Evolutionary conservation across 1,140 invertebrate genomes (phyloP).

Genomic region (Akabosia matsudoensis): DNA sequence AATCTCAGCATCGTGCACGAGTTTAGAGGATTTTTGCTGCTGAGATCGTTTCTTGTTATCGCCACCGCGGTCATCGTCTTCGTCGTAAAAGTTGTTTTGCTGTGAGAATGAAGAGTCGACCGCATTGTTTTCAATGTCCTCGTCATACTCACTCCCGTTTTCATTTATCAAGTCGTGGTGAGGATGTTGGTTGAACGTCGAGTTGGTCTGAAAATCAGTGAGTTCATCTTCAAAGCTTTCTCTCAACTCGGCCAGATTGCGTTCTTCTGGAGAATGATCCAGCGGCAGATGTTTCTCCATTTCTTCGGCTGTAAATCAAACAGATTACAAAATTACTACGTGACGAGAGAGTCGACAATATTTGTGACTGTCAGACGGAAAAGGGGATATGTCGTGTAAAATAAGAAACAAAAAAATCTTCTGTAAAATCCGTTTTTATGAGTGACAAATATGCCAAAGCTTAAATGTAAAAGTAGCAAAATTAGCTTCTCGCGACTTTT

Average conservation of each 20-base stretch:
- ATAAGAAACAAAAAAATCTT: too few species aligned
- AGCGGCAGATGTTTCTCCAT: neutral
- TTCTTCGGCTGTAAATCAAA: neutral
- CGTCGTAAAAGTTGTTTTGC: neutral
- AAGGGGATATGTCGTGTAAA: too few species aligned
- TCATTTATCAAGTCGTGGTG: neutral
- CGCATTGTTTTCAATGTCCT: neutral
- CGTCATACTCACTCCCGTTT: neutral
- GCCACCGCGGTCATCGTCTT: neutral
- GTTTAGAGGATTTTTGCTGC: neutral
- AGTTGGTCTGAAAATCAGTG: neutral
- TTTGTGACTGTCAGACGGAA: too few species aligned
- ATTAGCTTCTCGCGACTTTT: too few species aligned
- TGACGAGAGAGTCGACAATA: too few species aligned
- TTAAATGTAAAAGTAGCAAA: too few species aligned
- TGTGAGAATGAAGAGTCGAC: neutral
- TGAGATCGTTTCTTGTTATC: neutral
- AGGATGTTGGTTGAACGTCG: neutral
- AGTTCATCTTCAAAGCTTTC: constrained; percentile 3
- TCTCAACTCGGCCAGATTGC: neutral
- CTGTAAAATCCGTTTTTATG: too few species aligned
- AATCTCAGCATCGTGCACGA: neutral
- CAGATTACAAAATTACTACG: too few species aligned
- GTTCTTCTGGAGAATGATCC: neutral
- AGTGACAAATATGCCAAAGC: neutral